Conservation (phyloP, 1,140 invertebrate genomes). For the Drosophila nannoptera region DNA sequence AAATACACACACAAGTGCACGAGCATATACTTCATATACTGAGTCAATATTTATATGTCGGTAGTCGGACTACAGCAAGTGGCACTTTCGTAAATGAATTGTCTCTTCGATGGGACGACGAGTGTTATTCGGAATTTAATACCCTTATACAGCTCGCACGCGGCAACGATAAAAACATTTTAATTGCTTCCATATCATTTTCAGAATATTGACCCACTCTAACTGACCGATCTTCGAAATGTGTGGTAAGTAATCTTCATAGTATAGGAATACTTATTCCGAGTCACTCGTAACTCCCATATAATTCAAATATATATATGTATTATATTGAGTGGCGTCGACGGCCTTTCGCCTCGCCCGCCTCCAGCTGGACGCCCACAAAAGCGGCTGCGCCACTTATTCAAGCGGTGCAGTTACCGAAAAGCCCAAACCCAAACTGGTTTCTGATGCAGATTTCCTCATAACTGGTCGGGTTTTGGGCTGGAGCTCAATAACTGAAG, state of each 20-base stretch:
- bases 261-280: neutral
- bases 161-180: neutral
- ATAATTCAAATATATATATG: neutral
- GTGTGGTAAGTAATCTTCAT: conserved; percentile 40
- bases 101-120: conserved; percentile 1
- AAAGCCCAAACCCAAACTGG: conserved; percentile 50
- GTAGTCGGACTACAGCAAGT: conserved; percentile 2
- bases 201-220: neutral
- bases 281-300: too few species aligned
- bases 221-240: conserved; percentile 18
- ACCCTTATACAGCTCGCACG: too few species aligned
- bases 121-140: too few species aligned
- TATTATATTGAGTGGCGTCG: conserved; percentile 10
- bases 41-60: neutral
- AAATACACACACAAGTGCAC: neutral
- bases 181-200: neutral
- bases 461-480: conserved; percentile 48
- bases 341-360: conserved; percentile 31
- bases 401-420: conserved; percentile 23
- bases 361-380: conserved; percentile 42
- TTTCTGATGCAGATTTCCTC: conserved; percentile 60
- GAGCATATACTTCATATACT: neutral
- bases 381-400: conserved; percentile 23
- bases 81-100: conserved; percentile 3
- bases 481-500: conserved; percentile 32